Conservation (phyloP, 2,113 vertebrate genomes). For the Xiphophorus maculatus region DNA sequence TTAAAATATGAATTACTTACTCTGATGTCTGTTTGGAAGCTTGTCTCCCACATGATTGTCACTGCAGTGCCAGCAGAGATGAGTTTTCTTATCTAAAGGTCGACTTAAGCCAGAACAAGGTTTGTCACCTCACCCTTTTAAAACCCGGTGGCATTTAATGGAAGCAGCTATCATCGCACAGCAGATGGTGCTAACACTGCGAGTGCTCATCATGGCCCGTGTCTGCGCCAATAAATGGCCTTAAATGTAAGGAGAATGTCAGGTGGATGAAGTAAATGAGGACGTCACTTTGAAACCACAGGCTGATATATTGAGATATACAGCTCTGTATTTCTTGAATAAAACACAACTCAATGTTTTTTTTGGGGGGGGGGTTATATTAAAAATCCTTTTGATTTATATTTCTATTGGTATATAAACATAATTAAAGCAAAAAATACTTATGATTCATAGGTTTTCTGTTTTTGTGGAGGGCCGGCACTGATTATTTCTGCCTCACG, state of each 20-base stretch:
- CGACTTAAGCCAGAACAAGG: conserved; percentile 44
- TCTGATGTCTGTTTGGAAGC: conserved; percentile 11
- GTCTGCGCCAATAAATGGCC: conserved; percentile 63
- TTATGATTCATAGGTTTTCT: neutral
- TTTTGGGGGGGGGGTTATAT: neutral
- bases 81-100: conserved; percentile 69
- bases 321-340: neutral
- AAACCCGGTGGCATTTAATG: conserved; percentile 68
- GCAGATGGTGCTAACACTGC: conserved; percentile 70
- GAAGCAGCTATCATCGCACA: conserved; percentile 67
- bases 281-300: conserved; percentile 32
- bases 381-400: conserved; percentile 8
- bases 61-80: conserved; percentile 26
- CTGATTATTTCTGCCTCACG: neutral
- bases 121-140: conserved; percentile 58
- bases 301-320: conserved; percentile 12
- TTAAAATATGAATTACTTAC: conserved; percentile 28
- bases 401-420: neutral
- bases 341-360: neutral
- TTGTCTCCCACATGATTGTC: conserved; percentile 18
- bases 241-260: conserved; percentile 53
- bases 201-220: conserved; percentile 34
- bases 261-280: conserved; percentile 37
- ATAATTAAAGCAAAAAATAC: neutral
- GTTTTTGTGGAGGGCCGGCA: neutral